Base-by-base conservation (phyloP, 2,797 vertebrate genomes). In the Serranus cabrilla region DNA sequence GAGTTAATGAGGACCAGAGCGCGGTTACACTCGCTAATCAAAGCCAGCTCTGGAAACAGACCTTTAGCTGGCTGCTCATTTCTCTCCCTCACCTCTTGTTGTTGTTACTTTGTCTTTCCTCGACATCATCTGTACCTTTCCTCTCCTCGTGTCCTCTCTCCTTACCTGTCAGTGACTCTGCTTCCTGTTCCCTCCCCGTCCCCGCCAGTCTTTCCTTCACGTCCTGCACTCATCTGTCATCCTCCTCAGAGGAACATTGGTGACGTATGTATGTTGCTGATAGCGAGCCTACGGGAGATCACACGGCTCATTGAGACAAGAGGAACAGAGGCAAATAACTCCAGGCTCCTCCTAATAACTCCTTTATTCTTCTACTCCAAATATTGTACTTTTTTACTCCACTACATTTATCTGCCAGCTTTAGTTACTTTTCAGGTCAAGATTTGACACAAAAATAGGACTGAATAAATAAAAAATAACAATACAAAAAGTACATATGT, bases 1-100 rank as follows among this genome's bases (percentile, higher is more conserved):
- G 83, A 87, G 87, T 85, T 94, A 95, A 95, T 91, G 88, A 84
- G 88, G 90, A 95, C 88, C 94, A 95, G 94, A 94, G 79, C 56
- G 1, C 56, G 83, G 88, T 84, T 86, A 69, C 78, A 92, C 81
- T 67, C 85, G 11, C 89, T 95, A 95, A 96, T 95, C 92, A 94
- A 92, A 95, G 60, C 89, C 95, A 95, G 94, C 92, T 93, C 87
- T 91, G 79, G 89, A 92, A 94, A 91, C 91, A 86, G 77, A 92
- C 84, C 78, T 87, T 83, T 74, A 82, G 81, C 83, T 83, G 87
- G 79, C 81, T 63, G 67, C 75, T 89, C 91, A 91, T 92, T 92
- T 80, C 81, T 91, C 90, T 87, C 74, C 37, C 67, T 87, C 79
- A 79, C 82, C 78, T 88, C 87, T 58, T 50, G 66, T 80, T 87